These are phyloP conservation scores for Sporophila hypoxantha DNA, from an alignment of 2,113 vertebrate genomes.

Conservation along the genomic window DNA sequence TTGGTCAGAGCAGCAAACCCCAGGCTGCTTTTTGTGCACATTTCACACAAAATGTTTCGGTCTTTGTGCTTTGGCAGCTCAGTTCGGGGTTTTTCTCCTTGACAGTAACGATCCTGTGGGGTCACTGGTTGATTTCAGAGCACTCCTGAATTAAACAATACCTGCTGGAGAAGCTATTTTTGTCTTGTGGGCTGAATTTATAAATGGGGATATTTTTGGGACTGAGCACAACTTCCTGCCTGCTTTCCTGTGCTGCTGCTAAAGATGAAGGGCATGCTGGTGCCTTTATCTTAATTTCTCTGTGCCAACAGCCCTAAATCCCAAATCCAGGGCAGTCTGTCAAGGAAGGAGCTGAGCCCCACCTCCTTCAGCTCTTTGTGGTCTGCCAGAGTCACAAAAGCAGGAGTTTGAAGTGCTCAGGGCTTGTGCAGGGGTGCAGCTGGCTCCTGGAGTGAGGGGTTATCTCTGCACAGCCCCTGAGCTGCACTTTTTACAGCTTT, in stretches of 20 bases:
- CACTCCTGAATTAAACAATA: background rate
- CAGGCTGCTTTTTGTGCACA: background rate
- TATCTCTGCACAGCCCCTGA: background rate
- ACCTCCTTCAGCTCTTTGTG: no score
- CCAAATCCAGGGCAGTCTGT: background rate
- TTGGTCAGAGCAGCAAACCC: background rate
- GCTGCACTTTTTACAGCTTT: background rate
- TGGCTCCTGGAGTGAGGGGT: background rate
- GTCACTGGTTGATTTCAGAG: background rate
- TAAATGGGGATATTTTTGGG: background rate
- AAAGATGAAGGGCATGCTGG: background rate
- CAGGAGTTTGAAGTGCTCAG: background rate
- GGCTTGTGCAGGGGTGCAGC: no score
- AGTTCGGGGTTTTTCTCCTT: background rate
- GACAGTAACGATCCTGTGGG: rapidly evolving
- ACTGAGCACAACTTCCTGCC: background rate
- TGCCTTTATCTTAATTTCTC: background rate
- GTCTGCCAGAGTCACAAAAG: background rate
- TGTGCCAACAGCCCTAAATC: background rate
- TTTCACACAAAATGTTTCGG: background rate
- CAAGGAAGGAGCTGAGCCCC: background rate
- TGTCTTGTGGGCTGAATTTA: background rate
- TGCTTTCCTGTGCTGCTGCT: background rate
- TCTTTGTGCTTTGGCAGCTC: background rate
- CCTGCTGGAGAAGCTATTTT: background rate